phyloP scores from a whole-genome alignment of 1,140 invertebrate species.

The Trigoniulus corallinus region DNA sequence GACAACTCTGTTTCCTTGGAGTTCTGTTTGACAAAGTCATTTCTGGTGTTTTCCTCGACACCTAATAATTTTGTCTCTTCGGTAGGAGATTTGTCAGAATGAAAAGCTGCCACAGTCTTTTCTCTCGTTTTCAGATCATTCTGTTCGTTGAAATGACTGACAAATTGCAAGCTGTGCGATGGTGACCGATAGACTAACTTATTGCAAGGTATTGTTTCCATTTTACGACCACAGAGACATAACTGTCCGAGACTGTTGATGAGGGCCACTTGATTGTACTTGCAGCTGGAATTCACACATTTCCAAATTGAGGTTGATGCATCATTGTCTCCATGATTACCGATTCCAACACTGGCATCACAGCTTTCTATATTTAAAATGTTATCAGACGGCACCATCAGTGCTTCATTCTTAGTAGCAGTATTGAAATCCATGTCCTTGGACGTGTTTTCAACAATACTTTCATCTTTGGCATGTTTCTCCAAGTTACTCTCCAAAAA shows the following conservation, averaged over 20 bases:
- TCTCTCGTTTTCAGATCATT: background rate
- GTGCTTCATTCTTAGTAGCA: no score
- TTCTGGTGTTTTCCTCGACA: no score
- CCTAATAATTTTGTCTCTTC: no score
- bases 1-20: no score
- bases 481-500: slow-evolving; percentile 22
- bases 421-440: no score
- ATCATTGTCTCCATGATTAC: background rate
- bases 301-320: background rate
- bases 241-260: background rate
- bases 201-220: background rate
- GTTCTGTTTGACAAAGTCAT: no score
- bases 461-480: slow-evolving; percentile 30
- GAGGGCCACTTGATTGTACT: background rate
- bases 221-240: background rate
- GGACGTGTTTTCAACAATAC: slow-evolving; percentile 16
- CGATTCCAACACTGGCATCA: no score
- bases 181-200: background rate
- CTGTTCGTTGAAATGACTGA: background rate
- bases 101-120: no score
- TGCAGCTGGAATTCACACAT: background rate
- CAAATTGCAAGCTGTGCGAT: no score
- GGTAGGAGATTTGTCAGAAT: no score
- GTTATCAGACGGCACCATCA: no score
- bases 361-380: no score